Evolutionary conservation across 2,888 invertebrate species (phyloP), one percentile per base, ranked within the genome.

Genomic region (Sinhomidia bicolor): DNA sequence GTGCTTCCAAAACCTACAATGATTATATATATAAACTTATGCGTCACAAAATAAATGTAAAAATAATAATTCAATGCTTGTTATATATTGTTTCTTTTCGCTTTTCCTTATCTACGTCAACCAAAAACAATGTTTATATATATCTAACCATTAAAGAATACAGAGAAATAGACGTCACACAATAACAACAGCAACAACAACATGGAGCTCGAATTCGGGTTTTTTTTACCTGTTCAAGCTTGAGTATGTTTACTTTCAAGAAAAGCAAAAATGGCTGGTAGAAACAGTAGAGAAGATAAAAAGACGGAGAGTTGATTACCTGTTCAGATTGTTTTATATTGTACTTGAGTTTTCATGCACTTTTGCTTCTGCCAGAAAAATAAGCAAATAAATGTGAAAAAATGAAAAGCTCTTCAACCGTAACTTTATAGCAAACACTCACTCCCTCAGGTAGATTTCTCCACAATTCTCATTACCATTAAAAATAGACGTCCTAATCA

Each of bases 1-100:
- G 94, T 44, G 94, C 93, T 93, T 95, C 94, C 82, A 96, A 92
- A 3, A 95, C 94, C 94, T 94, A 91, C 7, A 91, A 92, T 79
- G 20, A 76, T 9, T 23, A 23, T 57, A 36, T 36, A 7, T 23
- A 23, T 57, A 20, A 57, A 20, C 1, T 54, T 54, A 54, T 54
- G 14, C 17, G 17, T n/a, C 51, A 47, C 44, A 47, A 12, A 47
- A 23, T 3, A 57, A 57, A 23, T 23, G 23, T 1, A 57, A 23
- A 20, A 57, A 23, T 5, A 36, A 36, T 36, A 5, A 36, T 36
- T 36, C 7, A 36, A 7, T 7, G 36, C 36, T 36, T 7, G 3
- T 36, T 36, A 36, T 36, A 3, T 36, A 7, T 36, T 36, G 36
- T 36, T 36, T 36, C 36, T 36, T 36, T 36, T 36, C 36, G 4